These are phyloP conservation scores for Xiphophorus birchmanni DNA, from an alignment of 2,797 vertebrate species.

Conservation along the genomic window DNA sequence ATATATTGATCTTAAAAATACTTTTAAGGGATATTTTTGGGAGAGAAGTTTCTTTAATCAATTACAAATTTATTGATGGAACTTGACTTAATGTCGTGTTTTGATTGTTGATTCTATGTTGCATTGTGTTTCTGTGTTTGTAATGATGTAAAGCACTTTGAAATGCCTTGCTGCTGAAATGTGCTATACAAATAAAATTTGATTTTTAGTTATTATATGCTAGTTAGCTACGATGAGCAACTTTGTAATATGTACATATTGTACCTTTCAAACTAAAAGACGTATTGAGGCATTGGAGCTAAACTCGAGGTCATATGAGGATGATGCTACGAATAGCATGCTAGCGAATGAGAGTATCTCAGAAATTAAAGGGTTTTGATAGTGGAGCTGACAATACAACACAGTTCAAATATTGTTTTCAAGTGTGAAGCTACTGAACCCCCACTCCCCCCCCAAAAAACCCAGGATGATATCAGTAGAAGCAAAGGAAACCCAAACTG, in stretches of 20 bases:
- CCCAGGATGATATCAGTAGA: background rate
- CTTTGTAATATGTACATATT: background rate
- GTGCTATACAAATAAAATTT: too few species aligned
- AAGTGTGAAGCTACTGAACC: background rate
- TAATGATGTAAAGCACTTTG: too few species aligned
- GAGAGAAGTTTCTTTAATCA: background rate
- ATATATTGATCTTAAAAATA: background rate
- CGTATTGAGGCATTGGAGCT: background rate
- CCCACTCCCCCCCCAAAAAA: too few species aligned
- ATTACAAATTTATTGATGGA: too few species aligned
- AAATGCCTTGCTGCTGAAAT: too few species aligned
- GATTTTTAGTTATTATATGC: background rate
- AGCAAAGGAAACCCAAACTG: conserved; percentile 1
- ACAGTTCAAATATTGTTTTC: background rate
- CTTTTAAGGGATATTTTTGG: background rate
- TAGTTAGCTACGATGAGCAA: background rate
- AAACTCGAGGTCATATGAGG: background rate
- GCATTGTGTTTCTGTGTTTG: too few species aligned
- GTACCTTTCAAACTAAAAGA: background rate
- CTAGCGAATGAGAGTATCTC: background rate
- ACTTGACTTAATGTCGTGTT: too few species aligned
- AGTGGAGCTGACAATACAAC: background rate
- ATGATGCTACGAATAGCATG: background rate
- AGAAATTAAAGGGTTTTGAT: background rate
- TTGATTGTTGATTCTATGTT: too few species aligned